phyloP scores from a whole-genome alignment of 1,140 invertebrate genomes.

The Anagrus nilaparvatae region DNA sequence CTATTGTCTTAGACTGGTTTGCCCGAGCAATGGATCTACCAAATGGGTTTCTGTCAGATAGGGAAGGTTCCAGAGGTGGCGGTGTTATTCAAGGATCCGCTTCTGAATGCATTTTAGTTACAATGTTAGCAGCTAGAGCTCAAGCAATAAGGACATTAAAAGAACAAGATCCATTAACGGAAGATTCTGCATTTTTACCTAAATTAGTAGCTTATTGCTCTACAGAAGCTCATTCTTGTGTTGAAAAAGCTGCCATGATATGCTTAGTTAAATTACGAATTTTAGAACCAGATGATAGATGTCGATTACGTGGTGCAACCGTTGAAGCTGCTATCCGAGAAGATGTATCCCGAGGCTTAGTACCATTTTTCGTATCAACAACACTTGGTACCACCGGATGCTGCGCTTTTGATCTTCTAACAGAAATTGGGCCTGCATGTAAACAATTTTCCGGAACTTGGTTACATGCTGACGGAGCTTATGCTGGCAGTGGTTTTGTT shows the following conservation, averaged over 20 bases:
- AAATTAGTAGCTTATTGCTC: conserved; percentile 75
- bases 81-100: conserved; percentile 76
- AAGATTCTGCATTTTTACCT: conserved; percentile 66
- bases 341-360: conserved; percentile 66
- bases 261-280: conserved; percentile 78
- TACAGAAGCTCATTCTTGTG: conserved; percentile 81
- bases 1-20: conserved; percentile 60
- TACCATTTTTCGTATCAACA: conserved; percentile 78
- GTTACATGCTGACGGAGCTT: conserved; percentile 71
- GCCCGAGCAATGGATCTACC: conserved; percentile 49
- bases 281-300: conserved; percentile 76
- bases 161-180: conserved; percentile 38
- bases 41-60: conserved; percentile 42
- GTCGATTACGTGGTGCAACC: conserved; percentile 62
- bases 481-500: conserved; percentile 75
- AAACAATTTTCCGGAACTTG: conserved; percentile 49
- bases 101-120: conserved; percentile 79
- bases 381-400: conserved; percentile 73
- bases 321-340: conserved; percentile 61
- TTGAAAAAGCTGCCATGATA: conserved; percentile 92
- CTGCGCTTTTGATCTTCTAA: conserved; percentile 72
- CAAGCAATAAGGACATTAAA: conserved; percentile 65
- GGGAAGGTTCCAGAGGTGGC: conserved; percentile 50
- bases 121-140: conserved; percentile 67
- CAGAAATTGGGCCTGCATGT: conserved; percentile 72